phyloP scores from a whole-genome alignment of 2,888 invertebrate genomes.

The Luperina nickerlii region DNA sequence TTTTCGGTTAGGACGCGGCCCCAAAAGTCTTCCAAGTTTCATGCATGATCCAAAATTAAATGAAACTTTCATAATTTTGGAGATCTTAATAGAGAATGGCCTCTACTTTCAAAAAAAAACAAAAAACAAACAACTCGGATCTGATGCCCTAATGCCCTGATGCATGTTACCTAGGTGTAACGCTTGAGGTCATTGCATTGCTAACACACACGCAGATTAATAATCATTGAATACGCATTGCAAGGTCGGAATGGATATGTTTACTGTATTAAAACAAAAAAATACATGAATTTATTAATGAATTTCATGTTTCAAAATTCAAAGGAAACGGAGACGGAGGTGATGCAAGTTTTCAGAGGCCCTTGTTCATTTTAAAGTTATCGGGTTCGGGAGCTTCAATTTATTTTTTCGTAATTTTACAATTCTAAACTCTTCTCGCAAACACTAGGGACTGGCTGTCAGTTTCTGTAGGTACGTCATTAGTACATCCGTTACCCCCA shows the following conservation, averaged over 20 bases:
- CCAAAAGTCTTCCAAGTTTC: background rate
- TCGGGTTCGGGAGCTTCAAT: no score
- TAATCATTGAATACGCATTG: constrained; percentile 4
- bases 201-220: constrained; percentile 33
- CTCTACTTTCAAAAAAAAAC: constrained; percentile 7
- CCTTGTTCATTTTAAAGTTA: background rate
- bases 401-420: background rate
- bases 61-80: background rate
- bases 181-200: constrained; percentile 33
- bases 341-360: background rate
- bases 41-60: background rate
- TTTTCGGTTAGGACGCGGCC: no score
- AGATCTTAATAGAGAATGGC: background rate
- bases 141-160: background rate
- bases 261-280: background rate
- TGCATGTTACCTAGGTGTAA: constrained; percentile 14
- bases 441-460: background rate
- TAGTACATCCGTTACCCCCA: no score
- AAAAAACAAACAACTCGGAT: constrained; percentile 1
- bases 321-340: background rate
- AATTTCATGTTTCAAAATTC: background rate
- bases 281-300: background rate
- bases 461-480: background rate
- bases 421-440: background rate
- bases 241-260: constrained; percentile 10